Conservation (phyloP, 2,888 invertebrate genomes). For the Poecilobothrus nobilitatus region DNA sequence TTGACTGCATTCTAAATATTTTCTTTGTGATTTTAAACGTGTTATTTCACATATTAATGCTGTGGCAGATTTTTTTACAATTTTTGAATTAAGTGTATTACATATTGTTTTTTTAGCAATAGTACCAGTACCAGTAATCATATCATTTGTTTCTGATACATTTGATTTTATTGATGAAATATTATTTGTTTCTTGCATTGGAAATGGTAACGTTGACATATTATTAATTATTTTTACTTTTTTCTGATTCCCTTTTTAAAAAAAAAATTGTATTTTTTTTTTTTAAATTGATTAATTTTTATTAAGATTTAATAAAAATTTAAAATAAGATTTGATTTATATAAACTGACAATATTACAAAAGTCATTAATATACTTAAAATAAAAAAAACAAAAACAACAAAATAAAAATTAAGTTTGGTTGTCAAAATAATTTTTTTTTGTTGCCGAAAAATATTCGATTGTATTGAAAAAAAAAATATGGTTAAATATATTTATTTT, state of each 20-base stretch:
- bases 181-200: neutral
- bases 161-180: neutral
- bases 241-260: too few relatives aligned
- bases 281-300: too few relatives aligned
- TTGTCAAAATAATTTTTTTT: neutral
- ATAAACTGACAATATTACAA: too few relatives aligned
- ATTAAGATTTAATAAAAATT: too few relatives aligned
- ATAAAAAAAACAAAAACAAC: too few relatives aligned
- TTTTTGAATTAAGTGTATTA: neutral
- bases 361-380: too few relatives aligned
- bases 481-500: neutral
- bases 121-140: neutral
- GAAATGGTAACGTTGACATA: neutral
- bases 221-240: neutral
- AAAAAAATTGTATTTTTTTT: too few relatives aligned
- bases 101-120: neutral
- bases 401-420: neutral
- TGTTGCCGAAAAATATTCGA: too few relatives aligned
- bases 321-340: too few relatives aligned
- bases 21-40: conserved; percentile 41
- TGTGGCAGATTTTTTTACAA: conserved; percentile 29
- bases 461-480: too few relatives aligned
- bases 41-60: conserved; percentile 38
- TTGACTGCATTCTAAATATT: conserved; percentile 41
- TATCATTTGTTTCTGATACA: neutral